phyloP scores from a whole-genome alignment of 2,888 invertebrate genomes.

The Leuctra nigra region DNA sequence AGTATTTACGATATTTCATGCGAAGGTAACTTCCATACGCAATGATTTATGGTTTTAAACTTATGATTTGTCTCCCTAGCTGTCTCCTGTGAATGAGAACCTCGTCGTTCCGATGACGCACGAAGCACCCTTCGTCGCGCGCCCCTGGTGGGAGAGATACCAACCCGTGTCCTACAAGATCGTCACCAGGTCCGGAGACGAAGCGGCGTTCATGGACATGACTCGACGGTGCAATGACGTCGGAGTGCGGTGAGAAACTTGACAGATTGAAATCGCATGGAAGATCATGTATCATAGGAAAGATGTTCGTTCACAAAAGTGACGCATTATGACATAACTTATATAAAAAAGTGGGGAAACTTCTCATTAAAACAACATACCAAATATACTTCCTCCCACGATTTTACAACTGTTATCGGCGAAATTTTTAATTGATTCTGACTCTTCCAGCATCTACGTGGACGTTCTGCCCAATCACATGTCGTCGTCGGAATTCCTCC shows the following conservation, averaged over 20 bases:
- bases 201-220: slow-evolving; percentile 41
- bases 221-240: slow-evolving; percentile 43
- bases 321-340: too few species aligned
- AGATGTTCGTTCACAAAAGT: too few species aligned
- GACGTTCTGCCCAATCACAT: slow-evolving; percentile 74
- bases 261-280: neutral
- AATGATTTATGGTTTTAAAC: too few species aligned
- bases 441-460: slow-evolving; percentile 52
- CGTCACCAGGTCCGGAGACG: slow-evolving; percentile 40
- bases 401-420: too few species aligned
- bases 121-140: too few species aligned
- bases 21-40: too few species aligned
- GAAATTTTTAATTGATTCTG: too few species aligned
- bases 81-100: slow-evolving; percentile 72
- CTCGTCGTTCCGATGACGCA: slow-evolving; percentile 47
- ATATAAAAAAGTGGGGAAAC: too few species aligned
- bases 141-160: slow-evolving; percentile 44
- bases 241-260: slow-evolving; percentile 39
- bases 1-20: too few species aligned
- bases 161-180: slow-evolving; percentile 45
- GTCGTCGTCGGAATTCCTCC: slow-evolving; percentile 46
- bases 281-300: too few species aligned
- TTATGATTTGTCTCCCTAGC: slow-evolving; percentile 39
- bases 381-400: too few species aligned
- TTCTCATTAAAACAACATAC: too few species aligned